Evolutionary conservation across 2,797 vertebrate species (phyloP).

Genomic region (Manis pentadactyla): DNA sequence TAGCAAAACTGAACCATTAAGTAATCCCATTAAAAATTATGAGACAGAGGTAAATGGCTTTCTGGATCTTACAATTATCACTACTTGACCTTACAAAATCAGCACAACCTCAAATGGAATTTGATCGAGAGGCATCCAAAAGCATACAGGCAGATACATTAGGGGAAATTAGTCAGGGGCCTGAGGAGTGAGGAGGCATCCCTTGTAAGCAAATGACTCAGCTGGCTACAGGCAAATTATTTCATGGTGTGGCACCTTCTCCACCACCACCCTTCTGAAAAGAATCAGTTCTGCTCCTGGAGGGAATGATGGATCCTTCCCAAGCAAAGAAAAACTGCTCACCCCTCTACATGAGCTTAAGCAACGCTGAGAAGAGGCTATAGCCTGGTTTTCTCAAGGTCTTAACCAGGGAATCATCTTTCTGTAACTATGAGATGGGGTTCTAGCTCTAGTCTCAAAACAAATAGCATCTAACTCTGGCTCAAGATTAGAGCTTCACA

Average conservation of each 20-base stretch:
- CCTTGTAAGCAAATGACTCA: neutral
- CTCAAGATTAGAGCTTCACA: neutral
- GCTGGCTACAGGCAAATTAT: neutral
- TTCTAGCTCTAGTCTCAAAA: neutral
- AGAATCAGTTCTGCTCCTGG: neutral
- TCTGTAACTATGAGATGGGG: neutral
- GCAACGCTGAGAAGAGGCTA: neutral
- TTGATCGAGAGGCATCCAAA: constrained; percentile 33
- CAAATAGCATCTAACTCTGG: neutral
- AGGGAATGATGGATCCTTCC: neutral
- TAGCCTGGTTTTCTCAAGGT: neutral
- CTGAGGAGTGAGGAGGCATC: neutral
- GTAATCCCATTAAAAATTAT: constrained; percentile 27
- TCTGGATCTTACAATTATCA: constrained; percentile 45
- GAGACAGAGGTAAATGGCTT: constrained; percentile 60
- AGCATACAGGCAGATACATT: constrained; percentile 20
- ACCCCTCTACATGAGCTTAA: neutral
- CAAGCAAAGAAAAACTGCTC: neutral
- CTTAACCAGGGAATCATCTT: constrained; percentile 6
- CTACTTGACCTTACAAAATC: constrained; percentile 62
- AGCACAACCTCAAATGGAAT: constrained; percentile 36
- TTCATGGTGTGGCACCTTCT: neutral
- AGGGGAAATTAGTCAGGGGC: neutral
- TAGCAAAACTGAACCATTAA: constrained; percentile 65
- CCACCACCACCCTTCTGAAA: neutral